These are phyloP conservation scores for Noctua janthe DNA, from an alignment of 2,888 invertebrate genomes.

Conservation along the genomic window DNA sequence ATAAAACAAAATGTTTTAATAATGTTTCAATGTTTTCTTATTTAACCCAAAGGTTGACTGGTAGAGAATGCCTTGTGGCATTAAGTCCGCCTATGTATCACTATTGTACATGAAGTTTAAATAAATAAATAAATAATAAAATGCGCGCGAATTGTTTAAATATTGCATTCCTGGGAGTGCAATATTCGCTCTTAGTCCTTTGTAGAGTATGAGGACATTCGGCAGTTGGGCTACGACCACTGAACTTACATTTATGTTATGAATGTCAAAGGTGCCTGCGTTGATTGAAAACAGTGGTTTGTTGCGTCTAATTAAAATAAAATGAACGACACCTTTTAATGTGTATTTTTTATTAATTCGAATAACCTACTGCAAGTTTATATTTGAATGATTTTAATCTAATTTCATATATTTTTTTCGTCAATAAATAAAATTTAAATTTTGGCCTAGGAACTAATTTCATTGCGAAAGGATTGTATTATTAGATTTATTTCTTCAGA, in stretches of 20 bases:
- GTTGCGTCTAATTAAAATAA: neutral
- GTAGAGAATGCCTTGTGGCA: too few relatives aligned
- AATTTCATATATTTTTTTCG: neutral
- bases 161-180: constrained; percentile 9
- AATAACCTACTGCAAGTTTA: neutral
- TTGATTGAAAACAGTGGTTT: too few relatives aligned
- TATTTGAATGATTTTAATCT: neutral
- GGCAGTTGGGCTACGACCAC: neutral
- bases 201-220: neutral
- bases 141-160: constrained; percentile 4
- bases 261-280: neutral
- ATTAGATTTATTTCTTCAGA: constrained; percentile 27
- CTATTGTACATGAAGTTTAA: too few relatives aligned
- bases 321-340: neutral
- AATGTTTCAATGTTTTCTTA: too few relatives aligned
- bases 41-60: too few relatives aligned
- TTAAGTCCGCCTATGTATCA: too few relatives aligned
- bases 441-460: neutral
- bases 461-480: constrained; percentile 13
- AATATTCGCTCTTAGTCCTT: neutral
- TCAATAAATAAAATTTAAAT: neutral
- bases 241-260: neutral
- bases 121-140: too few relatives aligned
- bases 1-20: too few relatives aligned
- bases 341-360: neutral